Conservation (phyloP, 2,113 vertebrate genomes). For the Balaeniceps rex region DNA sequence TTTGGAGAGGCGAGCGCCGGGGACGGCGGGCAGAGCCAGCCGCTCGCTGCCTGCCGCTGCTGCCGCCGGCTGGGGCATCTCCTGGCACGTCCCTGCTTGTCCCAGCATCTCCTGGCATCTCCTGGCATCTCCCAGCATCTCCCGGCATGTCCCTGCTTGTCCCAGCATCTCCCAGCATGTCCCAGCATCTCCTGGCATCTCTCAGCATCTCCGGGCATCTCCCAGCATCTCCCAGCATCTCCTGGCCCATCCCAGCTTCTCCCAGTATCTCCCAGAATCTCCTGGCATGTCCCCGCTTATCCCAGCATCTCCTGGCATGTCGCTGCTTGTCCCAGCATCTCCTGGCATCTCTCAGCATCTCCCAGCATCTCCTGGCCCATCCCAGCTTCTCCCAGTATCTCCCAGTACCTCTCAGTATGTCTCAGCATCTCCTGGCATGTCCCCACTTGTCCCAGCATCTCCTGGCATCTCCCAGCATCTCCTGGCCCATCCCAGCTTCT, state of each 20-base stretch:
- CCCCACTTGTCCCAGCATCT: too few species aligned
- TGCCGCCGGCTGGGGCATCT: not conserved
- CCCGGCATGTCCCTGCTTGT: too few species aligned
- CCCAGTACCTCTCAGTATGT: not conserved
- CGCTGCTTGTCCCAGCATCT: not conserved
- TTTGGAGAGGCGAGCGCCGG: not conserved
- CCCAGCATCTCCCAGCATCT: not conserved
- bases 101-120: too few species aligned
- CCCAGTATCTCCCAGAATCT: too few species aligned
- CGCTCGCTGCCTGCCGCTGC: not conserved
- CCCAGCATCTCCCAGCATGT: not conserved
- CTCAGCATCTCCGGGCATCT: too few species aligned
- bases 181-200: not conserved
- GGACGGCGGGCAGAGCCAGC: too few species aligned
- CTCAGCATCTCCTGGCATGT: not conserved
- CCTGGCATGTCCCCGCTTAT: not conserved
- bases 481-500: too few species aligned
- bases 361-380: not conserved
- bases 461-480: not conserved
- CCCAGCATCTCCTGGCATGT: not conserved
- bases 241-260: too few species aligned
- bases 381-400: too few species aligned
- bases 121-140: too few species aligned
- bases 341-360: not conserved
- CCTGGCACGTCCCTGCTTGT: not conserved